Evolutionary conservation across 2,113 vertebrate genomes (phyloP).

Genomic region (Sylvietta virens): DNA sequence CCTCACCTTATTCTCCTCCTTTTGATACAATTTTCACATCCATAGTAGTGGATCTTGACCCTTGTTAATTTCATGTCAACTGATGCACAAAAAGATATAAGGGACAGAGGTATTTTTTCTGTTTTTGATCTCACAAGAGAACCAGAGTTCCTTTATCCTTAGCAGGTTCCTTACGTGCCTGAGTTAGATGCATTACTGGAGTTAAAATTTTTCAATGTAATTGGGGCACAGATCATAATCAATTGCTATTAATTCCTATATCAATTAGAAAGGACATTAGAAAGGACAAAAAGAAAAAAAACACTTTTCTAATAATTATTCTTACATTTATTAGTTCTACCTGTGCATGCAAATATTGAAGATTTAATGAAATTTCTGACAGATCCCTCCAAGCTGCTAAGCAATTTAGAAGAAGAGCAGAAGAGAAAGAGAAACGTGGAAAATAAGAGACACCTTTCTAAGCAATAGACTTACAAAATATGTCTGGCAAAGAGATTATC

Average conservation of each 20-base stretch:
- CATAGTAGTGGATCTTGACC: background rate
- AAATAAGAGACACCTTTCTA: slow-evolving; percentile 12
- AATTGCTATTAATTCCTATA: slow-evolving; percentile 16
- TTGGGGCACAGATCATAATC: slow-evolving; percentile 12
- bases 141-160: background rate
- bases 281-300: slow-evolving; percentile 28
- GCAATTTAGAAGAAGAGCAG: background rate
- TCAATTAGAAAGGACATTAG: slow-evolving; percentile 28
- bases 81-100: background rate
- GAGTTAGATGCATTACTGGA: background rate
- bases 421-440: background rate
- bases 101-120: background rate
- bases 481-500: slow-evolving; percentile 36
- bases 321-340: slow-evolving; percentile 56
- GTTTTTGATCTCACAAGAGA: background rate
- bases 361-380: slow-evolving; percentile 45
- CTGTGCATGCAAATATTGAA: slow-evolving; percentile 43
- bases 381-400: background rate
- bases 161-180: background rate
- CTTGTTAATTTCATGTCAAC: background rate
- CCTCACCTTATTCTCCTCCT: background rate
- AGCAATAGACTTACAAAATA: slow-evolving; percentile 25
- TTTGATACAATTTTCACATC: background rate
- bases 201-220: slow-evolving; percentile 4
- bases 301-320: background rate